A percentile compares a stretch with the other conserved stretches of the same genome.
These are phyloP conservation scores for Hypselothyrea guttata DNA, from an alignment of 2,888 invertebrate species.

Conservation along the genomic window DNA sequence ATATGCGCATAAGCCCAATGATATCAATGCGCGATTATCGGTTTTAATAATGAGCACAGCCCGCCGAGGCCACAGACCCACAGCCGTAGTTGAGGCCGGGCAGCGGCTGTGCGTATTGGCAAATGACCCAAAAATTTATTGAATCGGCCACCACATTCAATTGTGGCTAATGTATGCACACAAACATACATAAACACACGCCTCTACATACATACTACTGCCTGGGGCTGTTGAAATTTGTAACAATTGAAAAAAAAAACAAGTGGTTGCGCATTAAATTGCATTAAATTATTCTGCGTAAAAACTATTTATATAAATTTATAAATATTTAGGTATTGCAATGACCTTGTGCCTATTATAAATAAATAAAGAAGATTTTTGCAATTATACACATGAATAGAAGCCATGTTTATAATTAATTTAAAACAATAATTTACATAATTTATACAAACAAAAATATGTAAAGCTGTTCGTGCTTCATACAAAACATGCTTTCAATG, in stretches of 20 bases:
- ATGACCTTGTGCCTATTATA: too few relatives aligned
- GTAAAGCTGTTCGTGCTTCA: too few relatives aligned
- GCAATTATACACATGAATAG: too few relatives aligned
- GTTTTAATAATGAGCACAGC: conserved; percentile 50
- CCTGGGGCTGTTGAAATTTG: conserved; percentile 3
- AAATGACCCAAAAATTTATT: conserved; percentile 55
- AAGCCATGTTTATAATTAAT: too few relatives aligned
- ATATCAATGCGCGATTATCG: conserved; percentile 47
- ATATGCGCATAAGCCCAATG: background rate
- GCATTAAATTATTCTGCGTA: background rate
- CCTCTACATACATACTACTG: background rate
- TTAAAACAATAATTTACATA: too few relatives aligned
- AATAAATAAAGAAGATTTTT: too few relatives aligned
- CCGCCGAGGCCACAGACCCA: background rate
- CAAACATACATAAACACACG: conserved; percentile 5
- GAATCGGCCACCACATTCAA: conserved; percentile 52
- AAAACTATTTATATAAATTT: background rate
- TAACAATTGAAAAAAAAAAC: conserved; percentile 11
- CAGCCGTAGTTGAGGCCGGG: background rate
- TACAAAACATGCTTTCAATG: too few relatives aligned
- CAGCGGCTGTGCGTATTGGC: conserved; percentile 11
- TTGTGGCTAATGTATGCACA: conserved; percentile 47
- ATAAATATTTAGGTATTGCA: background rate
- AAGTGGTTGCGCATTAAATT: background rate
- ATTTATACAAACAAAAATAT: too few relatives aligned